These are phyloP conservation scores for Tringa solitaria DNA, from an alignment of 2,113 vertebrate genomes.

Conservation along the genomic window DNA sequence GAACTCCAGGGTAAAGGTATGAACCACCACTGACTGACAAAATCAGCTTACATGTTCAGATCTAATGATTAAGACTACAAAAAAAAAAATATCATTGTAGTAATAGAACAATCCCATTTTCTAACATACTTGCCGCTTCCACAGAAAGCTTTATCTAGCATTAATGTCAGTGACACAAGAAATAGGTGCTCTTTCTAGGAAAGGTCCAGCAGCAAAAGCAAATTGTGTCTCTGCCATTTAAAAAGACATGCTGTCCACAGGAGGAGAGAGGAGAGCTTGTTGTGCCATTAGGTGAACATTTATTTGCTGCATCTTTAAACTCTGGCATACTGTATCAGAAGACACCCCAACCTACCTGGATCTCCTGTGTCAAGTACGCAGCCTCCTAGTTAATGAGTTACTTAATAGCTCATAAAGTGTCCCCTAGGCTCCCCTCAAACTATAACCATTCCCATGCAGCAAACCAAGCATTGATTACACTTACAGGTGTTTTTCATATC, in stretches of 20 bases:
- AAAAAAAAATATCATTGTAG: not conserved
- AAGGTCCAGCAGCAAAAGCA: not conserved
- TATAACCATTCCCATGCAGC: not conserved
- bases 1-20: not conserved
- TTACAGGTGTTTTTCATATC: not conserved
- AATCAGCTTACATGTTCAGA: not conserved
- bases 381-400: conserved; percentile 38
- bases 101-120: not conserved
- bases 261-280: not conserved
- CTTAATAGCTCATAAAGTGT: conserved; percentile 35
- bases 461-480: not conserved
- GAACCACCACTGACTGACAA: not conserved
- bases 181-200: not conserved
- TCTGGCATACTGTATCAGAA: not conserved
- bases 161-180: not conserved
- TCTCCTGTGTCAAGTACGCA: not conserved
- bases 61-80: not conserved
- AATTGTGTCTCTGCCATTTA: not conserved
- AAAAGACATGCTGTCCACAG: not conserved
- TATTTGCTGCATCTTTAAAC: conserved; percentile 14
- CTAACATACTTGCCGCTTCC: not conserved
- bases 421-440: not conserved
- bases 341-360: not conserved
- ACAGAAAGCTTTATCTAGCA: not conserved
- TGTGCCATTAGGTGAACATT: not conserved